These are phyloP conservation scores for Marisa cornuarietis DNA, from an alignment of 1,140 invertebrate genomes.

Conservation along the genomic window DNA sequence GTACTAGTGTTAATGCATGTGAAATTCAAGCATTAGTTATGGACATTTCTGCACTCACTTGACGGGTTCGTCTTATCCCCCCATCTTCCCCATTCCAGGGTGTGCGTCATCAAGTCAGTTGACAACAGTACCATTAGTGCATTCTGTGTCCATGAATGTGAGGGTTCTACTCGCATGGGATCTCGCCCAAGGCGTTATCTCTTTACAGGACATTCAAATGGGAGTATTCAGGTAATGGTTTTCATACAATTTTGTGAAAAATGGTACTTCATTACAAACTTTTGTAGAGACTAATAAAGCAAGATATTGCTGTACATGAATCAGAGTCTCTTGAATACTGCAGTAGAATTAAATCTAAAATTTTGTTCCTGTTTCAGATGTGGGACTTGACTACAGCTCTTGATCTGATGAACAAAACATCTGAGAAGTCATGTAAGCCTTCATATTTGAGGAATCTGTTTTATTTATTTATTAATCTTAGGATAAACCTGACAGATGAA, in stretches of 20 bases:
- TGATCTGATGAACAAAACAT: constrained; percentile 78
- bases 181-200: constrained; percentile 89
- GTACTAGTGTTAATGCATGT: too few relatives aligned
- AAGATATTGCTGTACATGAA: too few relatives aligned
- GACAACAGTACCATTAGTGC: constrained; percentile 94
- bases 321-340: background rate
- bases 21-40: too few relatives aligned
- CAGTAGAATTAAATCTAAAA: background rate
- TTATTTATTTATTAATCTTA: too few relatives aligned
- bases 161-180: constrained; percentile 89
- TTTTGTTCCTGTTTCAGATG: constrained; percentile 72
- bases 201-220: constrained; percentile 94
- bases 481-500: too few relatives aligned
- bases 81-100: constrained; percentile 69
- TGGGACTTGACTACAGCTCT: constrained; percentile 97
- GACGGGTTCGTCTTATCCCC: background rate
- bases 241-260: background rate
- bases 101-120: constrained; percentile 94
- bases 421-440: constrained; percentile 16
- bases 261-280: background rate
- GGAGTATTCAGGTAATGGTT: constrained; percentile 79
- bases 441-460: too few relatives aligned
- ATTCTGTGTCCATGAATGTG: constrained; percentile 97
- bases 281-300: background rate
- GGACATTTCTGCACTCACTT: too few relatives aligned